A percentile compares a stretch with the other conserved stretches of the same genome.
Evolutionary conservation across 1,140 invertebrate species (phyloP).

Genomic region (Sycobia sp.): DNA sequence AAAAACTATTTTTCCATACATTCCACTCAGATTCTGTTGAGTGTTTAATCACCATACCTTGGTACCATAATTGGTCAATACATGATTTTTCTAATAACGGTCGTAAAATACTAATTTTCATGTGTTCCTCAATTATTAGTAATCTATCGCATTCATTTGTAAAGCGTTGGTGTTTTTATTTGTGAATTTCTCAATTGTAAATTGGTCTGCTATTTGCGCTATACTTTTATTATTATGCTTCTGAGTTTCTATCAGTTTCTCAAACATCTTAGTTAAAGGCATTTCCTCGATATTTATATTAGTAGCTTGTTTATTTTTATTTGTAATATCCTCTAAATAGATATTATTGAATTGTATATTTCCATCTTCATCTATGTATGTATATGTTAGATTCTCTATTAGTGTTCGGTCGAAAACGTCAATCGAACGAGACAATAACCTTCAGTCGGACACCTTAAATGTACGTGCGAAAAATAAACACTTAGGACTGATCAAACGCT

Average conservation of each 20-base stretch:
- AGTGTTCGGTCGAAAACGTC: no score
- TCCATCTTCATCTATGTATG: not conserved
- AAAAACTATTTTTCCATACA: no score
- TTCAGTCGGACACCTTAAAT: no score
- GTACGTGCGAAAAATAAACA: no score
- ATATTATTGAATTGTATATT: conserved; percentile 1
- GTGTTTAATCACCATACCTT: conserved; percentile 36
- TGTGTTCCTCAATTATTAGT: not conserved
- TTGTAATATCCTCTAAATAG: no score
- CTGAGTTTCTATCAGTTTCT: conserved; percentile 3
- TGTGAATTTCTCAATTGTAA: not conserved
- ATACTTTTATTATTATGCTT: conserved; percentile 1
- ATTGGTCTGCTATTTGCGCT: conserved; percentile 8
- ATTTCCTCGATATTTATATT: not conserved
- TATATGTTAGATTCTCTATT: not conserved
- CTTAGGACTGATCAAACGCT: no score
- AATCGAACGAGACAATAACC: no score
- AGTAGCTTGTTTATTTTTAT: not conserved
- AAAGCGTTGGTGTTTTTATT: not conserved
- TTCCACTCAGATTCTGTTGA: no score
- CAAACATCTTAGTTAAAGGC: not conserved
- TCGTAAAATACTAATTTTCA: conserved; percentile 23
- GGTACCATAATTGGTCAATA: conserved; percentile 39
- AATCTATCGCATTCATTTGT: conserved; percentile 4
- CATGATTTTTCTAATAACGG: no score